Evolutionary conservation across 2,797 vertebrate species (phyloP).

Genomic region (Nothura maculosa): DNA sequence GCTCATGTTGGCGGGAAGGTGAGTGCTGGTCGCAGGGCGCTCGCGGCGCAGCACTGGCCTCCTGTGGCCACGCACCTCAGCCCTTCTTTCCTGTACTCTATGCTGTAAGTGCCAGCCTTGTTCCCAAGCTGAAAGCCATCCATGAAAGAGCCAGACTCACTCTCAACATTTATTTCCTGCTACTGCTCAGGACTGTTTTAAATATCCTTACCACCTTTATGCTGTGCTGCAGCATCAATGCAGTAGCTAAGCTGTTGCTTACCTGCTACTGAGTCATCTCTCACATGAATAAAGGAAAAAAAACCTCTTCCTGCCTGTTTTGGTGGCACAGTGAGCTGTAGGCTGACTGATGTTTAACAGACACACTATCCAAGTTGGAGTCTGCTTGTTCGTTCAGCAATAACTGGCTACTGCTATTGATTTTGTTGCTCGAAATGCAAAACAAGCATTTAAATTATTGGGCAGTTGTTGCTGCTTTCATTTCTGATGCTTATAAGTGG

Average conservation of each 20-base stretch:
- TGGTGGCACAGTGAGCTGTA: not conserved
- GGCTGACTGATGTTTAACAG: not conserved
- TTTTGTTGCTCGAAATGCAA: constrained; percentile 28
- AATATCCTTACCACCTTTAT: not conserved
- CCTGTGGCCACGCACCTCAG: not conserved
- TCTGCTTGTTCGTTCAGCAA: not conserved
- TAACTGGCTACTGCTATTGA: not conserved
- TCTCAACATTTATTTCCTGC: not conserved
- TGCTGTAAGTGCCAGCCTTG: not conserved
- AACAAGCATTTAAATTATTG: constrained; percentile 44
- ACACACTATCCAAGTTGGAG: not conserved
- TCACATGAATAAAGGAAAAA: not conserved
- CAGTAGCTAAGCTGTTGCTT: not conserved
- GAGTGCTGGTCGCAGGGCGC: not conserved
- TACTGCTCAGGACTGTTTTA: not conserved
- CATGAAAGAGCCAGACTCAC: not conserved
- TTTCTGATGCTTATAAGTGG: constrained; percentile 9
- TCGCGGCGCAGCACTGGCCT: not conserved
- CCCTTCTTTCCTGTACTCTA: not conserved
- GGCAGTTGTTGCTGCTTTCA: not conserved
- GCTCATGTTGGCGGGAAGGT: constrained; percentile 95
- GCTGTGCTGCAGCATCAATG: not conserved
- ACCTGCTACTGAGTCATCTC: not conserved
- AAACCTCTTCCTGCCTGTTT: not conserved
- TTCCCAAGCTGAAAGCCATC: rapidly evolving